Evolutionary conservation across 2,113 vertebrate genomes (phyloP), one percentile per base, ranked within the genome.

Genomic region (Centropus unirufus): DNA sequence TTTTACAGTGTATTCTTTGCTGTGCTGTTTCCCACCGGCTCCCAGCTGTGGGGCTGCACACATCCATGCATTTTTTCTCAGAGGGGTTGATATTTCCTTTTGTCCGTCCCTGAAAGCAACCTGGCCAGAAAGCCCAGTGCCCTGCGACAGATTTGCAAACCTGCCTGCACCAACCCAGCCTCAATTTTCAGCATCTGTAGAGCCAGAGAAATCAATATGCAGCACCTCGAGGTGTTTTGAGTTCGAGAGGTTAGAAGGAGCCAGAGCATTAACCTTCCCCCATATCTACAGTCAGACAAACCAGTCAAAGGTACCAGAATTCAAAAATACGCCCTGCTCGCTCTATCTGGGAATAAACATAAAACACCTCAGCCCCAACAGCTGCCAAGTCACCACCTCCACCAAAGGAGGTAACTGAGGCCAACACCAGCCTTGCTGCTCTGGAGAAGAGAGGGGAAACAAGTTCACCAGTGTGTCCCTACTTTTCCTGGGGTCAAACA

Each of bases 331-430:
- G 11, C 21, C 52, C 67, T 22, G 2, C 16, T 69, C 5, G 9
- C 63, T 8, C 0, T 5, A 5, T 3, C 72, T 32, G 51, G 42
- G 12, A 46, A n/a, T 16, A 40, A 36, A n/a, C 0, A 11, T 2
- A 12, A 29, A 29, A 47, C 2, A 0, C 10, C 64, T 6, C 20
- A 49, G n/a, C 23, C 32, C 19, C 49, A 62, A 44, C 34, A 26
- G 77, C 34, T 30, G 24, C 20, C 7, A 9, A 40, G 49, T 30
- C 51, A 6, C 57, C 22, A 57, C 39, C 72, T 66, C 39, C 52
- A 29, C 19, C 32, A 3, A 9, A 29, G 27, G 32, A 73, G 27
- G 22, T 6, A 47, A 57, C 8, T 14, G 26, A 57, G 29, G 40
- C 30, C 67, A 74, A 30, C 11, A 26, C 5, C 54, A 75, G 11